Percentiles rank a stretch among this genome's conserved stretches.
Evolutionary conservation across 2,888 invertebrate genomes (phyloP).

Genomic region (Rosalia funebris): DNA sequence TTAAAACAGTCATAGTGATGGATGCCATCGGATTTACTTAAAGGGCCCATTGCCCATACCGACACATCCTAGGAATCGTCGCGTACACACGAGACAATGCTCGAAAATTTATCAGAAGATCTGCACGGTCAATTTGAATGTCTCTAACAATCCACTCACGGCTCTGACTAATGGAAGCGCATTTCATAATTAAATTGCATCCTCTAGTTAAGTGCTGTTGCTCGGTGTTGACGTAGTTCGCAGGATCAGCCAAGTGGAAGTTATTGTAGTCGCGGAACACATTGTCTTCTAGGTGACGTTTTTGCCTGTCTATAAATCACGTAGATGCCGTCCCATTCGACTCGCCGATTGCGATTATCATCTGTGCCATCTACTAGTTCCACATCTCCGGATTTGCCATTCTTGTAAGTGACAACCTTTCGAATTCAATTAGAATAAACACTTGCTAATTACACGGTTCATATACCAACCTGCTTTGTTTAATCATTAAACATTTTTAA

Average conservation of each 20-base stretch:
- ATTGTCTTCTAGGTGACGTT: constrained; percentile 57
- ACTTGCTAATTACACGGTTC: too few relatives aligned
- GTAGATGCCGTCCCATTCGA: constrained; percentile 57
- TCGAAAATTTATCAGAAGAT: constrained; percentile 59
- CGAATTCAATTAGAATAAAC: too few relatives aligned
- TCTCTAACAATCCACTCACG: constrained; percentile 58
- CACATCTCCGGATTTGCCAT: too few relatives aligned
- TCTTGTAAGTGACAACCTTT: too few relatives aligned
- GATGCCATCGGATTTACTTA: constrained; percentile 36
- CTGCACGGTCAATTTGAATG: constrained; percentile 60
- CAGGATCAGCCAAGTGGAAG: constrained; percentile 53
- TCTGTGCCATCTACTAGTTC: constrained; percentile 41
- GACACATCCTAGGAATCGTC: constrained; percentile 33
- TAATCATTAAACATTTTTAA: too few relatives aligned
- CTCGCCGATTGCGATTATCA: constrained; percentile 61
- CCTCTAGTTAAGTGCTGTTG: constrained; percentile 53
- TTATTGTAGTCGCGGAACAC: constrained; percentile 56
- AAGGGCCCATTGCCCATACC: constrained; percentile 34
- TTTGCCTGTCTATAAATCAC: constrained; percentile 59
- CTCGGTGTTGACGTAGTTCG: constrained; percentile 39
- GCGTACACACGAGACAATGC: constrained; percentile 49
- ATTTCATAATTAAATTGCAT: constrained; percentile 62
- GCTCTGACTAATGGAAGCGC: constrained; percentile 59
- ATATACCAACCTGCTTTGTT: too few relatives aligned
- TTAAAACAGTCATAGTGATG: constrained; percentile 41